These are phyloP conservation scores for Drosophila kanekoi DNA, from an alignment of 2,888 invertebrate genomes.

Conservation along the genomic window DNA sequence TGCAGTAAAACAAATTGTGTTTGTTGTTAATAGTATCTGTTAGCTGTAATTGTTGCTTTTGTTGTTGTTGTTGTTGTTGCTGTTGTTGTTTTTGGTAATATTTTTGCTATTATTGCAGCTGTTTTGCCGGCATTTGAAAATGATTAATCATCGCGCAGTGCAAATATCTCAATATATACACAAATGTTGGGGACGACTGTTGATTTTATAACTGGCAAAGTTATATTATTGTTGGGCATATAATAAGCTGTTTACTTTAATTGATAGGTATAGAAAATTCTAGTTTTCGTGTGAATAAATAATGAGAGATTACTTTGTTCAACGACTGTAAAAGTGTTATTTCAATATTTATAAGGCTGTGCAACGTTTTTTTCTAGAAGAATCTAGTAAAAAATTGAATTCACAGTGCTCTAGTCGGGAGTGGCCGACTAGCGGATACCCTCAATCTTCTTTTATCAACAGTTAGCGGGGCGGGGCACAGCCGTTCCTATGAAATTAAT, in stretches of 20 bases:
- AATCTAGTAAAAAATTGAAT: background rate
- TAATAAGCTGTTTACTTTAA: slow-evolving; percentile 7
- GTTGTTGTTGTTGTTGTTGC: background rate
- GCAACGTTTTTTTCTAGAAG: background rate
- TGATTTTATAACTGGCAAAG: slow-evolving; percentile 6
- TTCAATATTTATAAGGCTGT: slow-evolving; percentile 9
- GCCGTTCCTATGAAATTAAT: too few species aligned
- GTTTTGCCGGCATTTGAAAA: slow-evolving; percentile 2
- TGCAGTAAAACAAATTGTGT: background rate
- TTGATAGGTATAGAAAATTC: slow-evolving; percentile 11
- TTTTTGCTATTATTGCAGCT: slow-evolving; percentile 25
- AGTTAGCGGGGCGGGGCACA: too few species aligned
- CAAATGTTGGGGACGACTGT: slow-evolving; percentile 13
- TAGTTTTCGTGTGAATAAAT: slow-evolving; percentile 14
- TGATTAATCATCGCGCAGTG: slow-evolving; percentile 32
- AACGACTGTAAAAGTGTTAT: slow-evolving; percentile 10
- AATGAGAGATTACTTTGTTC: slow-evolving; percentile 8
- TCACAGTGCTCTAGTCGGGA: too few species aligned
- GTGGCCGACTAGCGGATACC: too few species aligned
- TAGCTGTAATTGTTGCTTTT: background rate
- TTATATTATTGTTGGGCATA: slow-evolving; percentile 7
- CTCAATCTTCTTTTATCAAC: too few species aligned
- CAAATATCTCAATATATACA: slow-evolving; percentile 2
- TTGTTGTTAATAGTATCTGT: slow-evolving; percentile 10
- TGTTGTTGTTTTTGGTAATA: background rate